Base-by-base conservation (phyloP, 2,888 invertebrate genomes). In the Nymphalis c-album region DNA sequence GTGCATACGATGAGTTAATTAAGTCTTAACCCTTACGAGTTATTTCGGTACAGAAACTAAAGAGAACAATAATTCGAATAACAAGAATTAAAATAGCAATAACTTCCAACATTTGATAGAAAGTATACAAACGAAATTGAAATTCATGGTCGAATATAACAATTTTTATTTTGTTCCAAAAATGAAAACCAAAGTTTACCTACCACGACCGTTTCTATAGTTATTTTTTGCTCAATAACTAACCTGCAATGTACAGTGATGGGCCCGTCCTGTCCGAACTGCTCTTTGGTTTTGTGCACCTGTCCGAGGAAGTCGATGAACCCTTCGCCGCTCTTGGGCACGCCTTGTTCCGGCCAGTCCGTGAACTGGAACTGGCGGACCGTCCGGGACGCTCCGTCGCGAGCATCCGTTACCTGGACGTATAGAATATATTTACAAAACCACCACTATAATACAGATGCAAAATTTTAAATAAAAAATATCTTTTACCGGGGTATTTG, bases 281-380 rank as follows among this genome's bases (percentile, higher is more conserved):
- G 99, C 84, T 99, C 98, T 92, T 99, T 99, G 63, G 99, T 99
- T 92, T 99, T 99, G 93, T 99, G 99, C 60, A 99, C 99, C 88
- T 99, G 99, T 8, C 99, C 98, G 77, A 99, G 97, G 92, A 99
- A 99, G 90, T 99, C 99, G 77, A 99, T 99, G 91, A 99, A 99
- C 51, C 98, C 98, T 85, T 99, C 99, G 0, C 98, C 99, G 51
- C 97, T 98, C 87, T 98, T 98, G 10, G 99, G 99, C 47, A 99
- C 98, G 31, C 98, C 97, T 85, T 97, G 98, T 84, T 96, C 99
- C 0, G 98, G 98, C 98, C 98, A 98, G 87, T 98, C 98, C 69
- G 97, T 97, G 90, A 98, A 98, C 83, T 98, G 98, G 94, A 99
- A 99, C 88, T 99, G 98, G 63, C 98, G 94, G 48, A 99, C 96